phyloP scores from a whole-genome alignment of 2,888 invertebrate species.

The Rhingia campestris region DNA sequence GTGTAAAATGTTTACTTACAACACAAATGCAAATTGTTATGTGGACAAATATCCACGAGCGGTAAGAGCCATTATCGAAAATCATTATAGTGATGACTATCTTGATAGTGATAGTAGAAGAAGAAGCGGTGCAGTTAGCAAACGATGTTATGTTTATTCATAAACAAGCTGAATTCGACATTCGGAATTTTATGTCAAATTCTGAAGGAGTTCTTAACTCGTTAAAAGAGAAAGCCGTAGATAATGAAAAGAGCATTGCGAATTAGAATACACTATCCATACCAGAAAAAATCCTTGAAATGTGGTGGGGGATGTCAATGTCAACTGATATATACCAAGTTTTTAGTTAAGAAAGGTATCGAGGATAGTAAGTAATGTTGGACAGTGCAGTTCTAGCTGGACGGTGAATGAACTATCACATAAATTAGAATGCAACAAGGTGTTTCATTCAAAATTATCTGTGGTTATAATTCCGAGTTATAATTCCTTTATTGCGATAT shows the following conservation, averaged over 20 bases:
- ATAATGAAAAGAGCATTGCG: background rate
- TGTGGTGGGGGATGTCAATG: too few species aligned
- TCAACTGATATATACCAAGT: too few species aligned
- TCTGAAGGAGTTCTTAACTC: slow-evolving; percentile 1
- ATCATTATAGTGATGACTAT: slow-evolving; percentile 21
- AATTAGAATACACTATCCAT: background rate
- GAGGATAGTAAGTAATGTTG: background rate
- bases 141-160: slow-evolving; percentile 21
- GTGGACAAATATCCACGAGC: slow-evolving; percentile 16
- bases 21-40: slow-evolving; percentile 28
- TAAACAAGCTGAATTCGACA: slow-evolving; percentile 16
- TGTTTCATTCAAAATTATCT: too few species aligned
- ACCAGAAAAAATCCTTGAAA: slow-evolving; percentile 17
- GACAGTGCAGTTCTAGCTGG: too few species aligned
- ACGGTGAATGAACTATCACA: too few species aligned
- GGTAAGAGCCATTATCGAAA: slow-evolving; percentile 22
- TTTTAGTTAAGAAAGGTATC: background rate
- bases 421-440: too few species aligned
- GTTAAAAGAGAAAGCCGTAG: slow-evolving; percentile 8
- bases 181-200: slow-evolving; percentile 25
- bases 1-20: too few species aligned
- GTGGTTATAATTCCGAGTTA: too few species aligned
- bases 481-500: too few species aligned
- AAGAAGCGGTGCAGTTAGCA: slow-evolving; percentile 2
- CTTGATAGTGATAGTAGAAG: slow-evolving; percentile 36